Conservation (phyloP, 2,888 invertebrate species). For the Ecdyonurus torrentis region DNA sequence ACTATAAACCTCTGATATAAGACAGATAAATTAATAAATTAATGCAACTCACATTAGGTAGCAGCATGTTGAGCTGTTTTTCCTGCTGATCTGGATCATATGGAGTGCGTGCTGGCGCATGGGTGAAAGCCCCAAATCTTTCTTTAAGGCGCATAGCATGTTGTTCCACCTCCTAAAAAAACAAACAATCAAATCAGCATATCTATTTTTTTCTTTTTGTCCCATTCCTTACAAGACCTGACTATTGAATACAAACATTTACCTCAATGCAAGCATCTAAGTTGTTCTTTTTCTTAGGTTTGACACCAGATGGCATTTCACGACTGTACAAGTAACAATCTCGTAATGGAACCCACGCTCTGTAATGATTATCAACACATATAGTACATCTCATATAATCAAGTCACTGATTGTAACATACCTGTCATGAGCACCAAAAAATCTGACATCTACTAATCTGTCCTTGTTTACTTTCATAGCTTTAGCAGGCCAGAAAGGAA, state of each 20-base stretch:
- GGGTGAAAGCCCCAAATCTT: constrained; percentile 53
- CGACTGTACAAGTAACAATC: constrained; percentile 72
- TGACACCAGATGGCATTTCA: constrained; percentile 35
- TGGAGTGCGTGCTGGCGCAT: constrained; percentile 50
- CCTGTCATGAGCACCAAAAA: constrained; percentile 84
- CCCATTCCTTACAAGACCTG: neutral
- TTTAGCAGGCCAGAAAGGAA: constrained; percentile 96
- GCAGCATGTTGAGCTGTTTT: constrained; percentile 45
- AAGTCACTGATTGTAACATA: neutral
- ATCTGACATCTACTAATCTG: constrained; percentile 70
- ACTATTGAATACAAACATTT: constrained; percentile 11
- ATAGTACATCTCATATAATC: neutral
- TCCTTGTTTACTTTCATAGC: constrained; percentile 52
- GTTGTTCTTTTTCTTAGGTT: constrained; percentile 37
- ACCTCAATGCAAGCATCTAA: constrained; percentile 44
- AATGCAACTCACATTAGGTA: constrained; percentile 29
- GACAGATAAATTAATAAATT: too few species aligned
- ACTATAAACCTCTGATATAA: too few species aligned
- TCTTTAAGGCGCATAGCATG: constrained; percentile 56
- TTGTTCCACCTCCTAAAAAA: constrained; percentile 48
- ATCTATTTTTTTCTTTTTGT: neutral
- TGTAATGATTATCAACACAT: constrained; percentile 14
- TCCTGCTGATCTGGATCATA: constrained; percentile 44
- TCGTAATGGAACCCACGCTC: constrained; percentile 35
- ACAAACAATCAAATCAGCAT: neutral